Evolutionary conservation across 1,140 invertebrate genomes (phyloP).

Genomic region (Pseudomyrmex dendroicus): DNA sequence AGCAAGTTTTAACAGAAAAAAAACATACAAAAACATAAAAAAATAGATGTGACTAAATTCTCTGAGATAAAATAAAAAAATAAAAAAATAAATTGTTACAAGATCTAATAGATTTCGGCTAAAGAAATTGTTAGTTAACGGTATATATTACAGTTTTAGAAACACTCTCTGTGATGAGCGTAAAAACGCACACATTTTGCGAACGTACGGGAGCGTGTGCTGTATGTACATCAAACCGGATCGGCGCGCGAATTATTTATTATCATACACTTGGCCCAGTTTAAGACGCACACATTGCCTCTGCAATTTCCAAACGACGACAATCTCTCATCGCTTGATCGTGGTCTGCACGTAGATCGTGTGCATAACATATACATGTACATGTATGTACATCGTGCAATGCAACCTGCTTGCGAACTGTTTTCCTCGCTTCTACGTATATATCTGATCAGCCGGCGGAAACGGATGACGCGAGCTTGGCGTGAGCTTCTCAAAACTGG

Average conservation of each 20-base stretch:
- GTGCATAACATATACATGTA: background rate
- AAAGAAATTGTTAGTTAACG: background rate
- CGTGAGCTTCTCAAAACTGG: conserved; percentile 35
- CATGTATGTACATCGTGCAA: background rate
- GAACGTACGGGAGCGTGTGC: background rate
- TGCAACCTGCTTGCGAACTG: background rate
- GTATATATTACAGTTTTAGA: background rate
- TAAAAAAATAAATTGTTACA: too few species aligned
- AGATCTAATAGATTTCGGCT: background rate
- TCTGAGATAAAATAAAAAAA: too few species aligned
- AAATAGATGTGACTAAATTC: too few species aligned
- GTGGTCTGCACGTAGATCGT: too few species aligned
- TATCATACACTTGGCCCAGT: conserved; percentile 76
- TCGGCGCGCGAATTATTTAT: conserved; percentile 74
- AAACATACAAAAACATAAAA: too few species aligned
- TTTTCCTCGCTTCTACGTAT: conserved; percentile 33
- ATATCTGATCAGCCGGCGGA: conserved; percentile 54
- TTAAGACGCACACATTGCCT: conserved; percentile 56
- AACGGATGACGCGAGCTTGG: conserved; percentile 22
- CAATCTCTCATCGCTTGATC: conserved; percentile 6
- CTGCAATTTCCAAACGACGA: conserved; percentile 49
- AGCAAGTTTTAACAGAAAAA: too few species aligned
- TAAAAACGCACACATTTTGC: conserved; percentile 1
- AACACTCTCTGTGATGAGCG: background rate
- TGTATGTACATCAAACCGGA: conserved; percentile 57